Base-by-base conservation (phyloP, 2,888 invertebrate species). In the Adela reaumurella region DNA sequence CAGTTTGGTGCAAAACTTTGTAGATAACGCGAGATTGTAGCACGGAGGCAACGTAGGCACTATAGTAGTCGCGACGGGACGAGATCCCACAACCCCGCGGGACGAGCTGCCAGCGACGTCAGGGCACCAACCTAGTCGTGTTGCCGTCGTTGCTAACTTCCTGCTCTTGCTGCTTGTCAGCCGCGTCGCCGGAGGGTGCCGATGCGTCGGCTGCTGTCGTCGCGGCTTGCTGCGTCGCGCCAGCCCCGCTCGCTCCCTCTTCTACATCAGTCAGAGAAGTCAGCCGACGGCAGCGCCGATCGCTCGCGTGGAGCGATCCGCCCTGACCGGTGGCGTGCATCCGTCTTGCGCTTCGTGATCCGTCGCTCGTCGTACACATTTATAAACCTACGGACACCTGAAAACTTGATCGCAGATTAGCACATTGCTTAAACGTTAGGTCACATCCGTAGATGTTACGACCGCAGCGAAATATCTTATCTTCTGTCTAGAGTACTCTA, bases 331-430 rank as follows among this genome's bases (percentile, higher is more conserved):
- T 19, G 48, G 20, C 14, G 6, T 35, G 11, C 11, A 11, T 35
- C 35, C 35, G 19, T 43, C 44, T 18, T 18, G 6, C 3, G 44
- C 8, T 19, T 43, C 14, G 17, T 17, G 19, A 5, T 3, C 3
- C 19, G 18, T 17, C 11, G 17, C 16, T 6, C 43, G 17, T 17
- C 17, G n/a, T 8, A 43, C 19, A 51, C 43, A 53, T 58, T 62
- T 62, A 35, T 11, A 35, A 14, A 35, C 68, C 69, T 65, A 24
- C 17, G 6, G 17, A 44, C 44, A 78, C 78, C 78, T 78, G 78
- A 77, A 78, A 78, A 77, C 78, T 78, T 67, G 78, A 78, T 76
- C 72, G 64, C 65, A 72, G 65, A 77, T 78, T 78, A 78, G 69
- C 73, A 76, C 70, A 35, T 35, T 14, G n/a, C 35, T 35, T 14